Conservation (phyloP, 1,140 invertebrate genomes). For the Zophobas atratus region DNA sequence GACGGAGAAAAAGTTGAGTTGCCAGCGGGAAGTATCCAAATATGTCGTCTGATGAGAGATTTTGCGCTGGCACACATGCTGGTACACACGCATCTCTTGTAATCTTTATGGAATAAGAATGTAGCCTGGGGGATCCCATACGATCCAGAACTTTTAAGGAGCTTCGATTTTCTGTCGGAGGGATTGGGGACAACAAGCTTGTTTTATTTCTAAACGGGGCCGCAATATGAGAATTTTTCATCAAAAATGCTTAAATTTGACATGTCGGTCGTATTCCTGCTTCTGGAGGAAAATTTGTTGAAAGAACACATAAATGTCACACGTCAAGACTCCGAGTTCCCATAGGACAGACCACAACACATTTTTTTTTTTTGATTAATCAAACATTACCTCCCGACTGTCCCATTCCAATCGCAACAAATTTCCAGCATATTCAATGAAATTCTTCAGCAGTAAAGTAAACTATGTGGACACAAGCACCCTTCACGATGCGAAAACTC, state of each 20-base stretch:
- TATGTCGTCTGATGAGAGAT: constrained; percentile 51
- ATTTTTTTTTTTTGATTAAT: too few relatives aligned
- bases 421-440: constrained; percentile 11
- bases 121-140: constrained; percentile 45
- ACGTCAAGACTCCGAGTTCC: too few relatives aligned
- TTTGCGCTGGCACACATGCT: constrained; percentile 52
- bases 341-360: too few relatives aligned
- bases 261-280: too few relatives aligned
- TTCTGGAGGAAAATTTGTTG: too few relatives aligned
- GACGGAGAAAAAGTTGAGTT: constrained; percentile 45
- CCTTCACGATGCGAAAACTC: constrained; percentile 58
- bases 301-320: too few relatives aligned
- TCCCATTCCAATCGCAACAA: background rate
- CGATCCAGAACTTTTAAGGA: constrained; percentile 22
- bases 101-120: constrained; percentile 62
- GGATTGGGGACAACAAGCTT: too few relatives aligned
- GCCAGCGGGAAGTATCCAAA: constrained; percentile 13
- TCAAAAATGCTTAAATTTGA: too few relatives aligned
- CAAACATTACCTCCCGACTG: background rate
- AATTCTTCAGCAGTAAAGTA: constrained; percentile 13
- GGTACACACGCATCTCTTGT: constrained; percentile 55
- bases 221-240: too few relatives aligned
- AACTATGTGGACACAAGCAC: constrained; percentile 53
- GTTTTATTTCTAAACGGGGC: too few relatives aligned
- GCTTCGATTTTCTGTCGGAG: constrained; percentile 4